These are phyloP conservation scores for Limnephilus rhombicus DNA, from an alignment of 2,888 invertebrate species.

Conservation along the genomic window DNA sequence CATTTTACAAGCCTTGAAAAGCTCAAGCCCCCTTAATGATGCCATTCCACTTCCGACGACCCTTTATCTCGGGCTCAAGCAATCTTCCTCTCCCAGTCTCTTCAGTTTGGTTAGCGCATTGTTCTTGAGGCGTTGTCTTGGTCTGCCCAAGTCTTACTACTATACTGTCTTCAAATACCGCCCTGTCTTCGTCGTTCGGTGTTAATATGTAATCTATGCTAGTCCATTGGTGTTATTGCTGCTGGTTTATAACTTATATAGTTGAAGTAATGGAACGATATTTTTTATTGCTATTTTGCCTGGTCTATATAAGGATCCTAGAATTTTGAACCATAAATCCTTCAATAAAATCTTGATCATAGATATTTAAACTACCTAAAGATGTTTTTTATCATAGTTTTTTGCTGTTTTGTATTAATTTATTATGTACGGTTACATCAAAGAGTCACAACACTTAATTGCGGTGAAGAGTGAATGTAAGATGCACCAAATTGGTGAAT, in stretches of 20 bases:
- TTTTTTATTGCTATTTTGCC: background rate
- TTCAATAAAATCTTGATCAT: too few relatives aligned
- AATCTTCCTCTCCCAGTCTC: background rate
- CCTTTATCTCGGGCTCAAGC: background rate
- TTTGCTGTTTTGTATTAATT: background rate
- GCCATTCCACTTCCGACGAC: constrained; percentile 1
- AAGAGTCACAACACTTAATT: background rate
- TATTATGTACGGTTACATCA: background rate
- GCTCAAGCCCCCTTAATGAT: background rate
- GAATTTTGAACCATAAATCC: too few relatives aligned
- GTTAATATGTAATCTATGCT: background rate
- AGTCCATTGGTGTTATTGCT: background rate
- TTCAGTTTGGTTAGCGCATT: background rate
- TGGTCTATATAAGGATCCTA: too few relatives aligned
- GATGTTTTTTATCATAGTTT: too few relatives aligned
- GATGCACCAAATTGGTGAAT: background rate
- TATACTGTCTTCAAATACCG: background rate
- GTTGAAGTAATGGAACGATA: background rate
- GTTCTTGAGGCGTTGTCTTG: background rate
- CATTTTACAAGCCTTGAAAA: background rate
- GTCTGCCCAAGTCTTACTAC: background rate
- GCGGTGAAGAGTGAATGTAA: background rate
- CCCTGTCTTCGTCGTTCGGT: background rate
- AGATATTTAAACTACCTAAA: too few relatives aligned
- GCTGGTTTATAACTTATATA: background rate